These are phyloP conservation scores for Trichonephila clavata DNA, from an alignment of 1,140 invertebrate genomes.

Conservation along the genomic window DNA sequence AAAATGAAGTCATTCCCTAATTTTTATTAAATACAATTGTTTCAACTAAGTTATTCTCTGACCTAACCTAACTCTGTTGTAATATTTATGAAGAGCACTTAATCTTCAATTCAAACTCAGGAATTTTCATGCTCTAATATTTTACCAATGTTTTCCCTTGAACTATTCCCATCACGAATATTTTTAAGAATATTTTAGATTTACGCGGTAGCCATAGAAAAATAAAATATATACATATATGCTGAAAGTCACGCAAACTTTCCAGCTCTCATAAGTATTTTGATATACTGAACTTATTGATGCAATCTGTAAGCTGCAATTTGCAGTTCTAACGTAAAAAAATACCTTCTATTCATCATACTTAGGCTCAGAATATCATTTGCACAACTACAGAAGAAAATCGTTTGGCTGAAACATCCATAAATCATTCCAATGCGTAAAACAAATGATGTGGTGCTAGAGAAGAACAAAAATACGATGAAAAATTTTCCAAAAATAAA, in stretches of 20 bases:
- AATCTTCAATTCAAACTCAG: no score
- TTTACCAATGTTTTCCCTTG: no score
- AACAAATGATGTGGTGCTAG: background rate
- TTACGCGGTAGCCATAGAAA: no score
- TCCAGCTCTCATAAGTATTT: background rate
- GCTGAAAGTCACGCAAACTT: background rate
- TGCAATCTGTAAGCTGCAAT: background rate
- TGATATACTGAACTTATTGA: background rate
- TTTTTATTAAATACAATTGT: no score
- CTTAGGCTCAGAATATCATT: conserved; percentile 29
- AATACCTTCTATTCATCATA: background rate
- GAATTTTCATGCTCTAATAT: no score
- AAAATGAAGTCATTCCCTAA: no score
- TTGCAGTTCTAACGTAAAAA: background rate
- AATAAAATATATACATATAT: background rate
- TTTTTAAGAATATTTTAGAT: no score
- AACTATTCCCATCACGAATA: no score
- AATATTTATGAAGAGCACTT: no score
- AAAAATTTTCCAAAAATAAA: background rate
- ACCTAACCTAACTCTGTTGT: no score
- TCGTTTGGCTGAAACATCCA: background rate
- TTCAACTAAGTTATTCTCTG: no score
- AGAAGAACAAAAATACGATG: background rate
- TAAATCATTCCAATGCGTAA: conserved; percentile 45
- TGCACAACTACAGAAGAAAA: conserved; percentile 25